Evolutionary conservation across 2,797 vertebrate genomes (phyloP), one percentile per base, ranked within the genome.

Genomic region (Peromyscus eremicus): DNA sequence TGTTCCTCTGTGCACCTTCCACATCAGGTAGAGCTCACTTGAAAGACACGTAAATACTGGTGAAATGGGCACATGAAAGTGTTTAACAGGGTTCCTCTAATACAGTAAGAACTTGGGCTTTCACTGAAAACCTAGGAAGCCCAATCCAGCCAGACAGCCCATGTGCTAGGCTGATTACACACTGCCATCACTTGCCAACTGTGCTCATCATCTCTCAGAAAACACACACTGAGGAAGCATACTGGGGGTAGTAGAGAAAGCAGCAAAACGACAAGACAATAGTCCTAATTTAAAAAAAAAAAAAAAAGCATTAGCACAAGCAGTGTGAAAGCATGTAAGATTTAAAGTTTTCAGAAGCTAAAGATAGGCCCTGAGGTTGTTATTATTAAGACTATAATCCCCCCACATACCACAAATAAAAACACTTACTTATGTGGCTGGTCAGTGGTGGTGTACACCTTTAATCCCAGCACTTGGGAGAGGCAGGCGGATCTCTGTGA

Each of bases 91-190:
- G 87, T 29, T 71, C 55, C 29, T 92, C 49, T 76, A 87, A 94
- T 1, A 46, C 29, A 16, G 52, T 55, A 55, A 34, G 12, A 25
- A 79, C 76, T 83, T 91, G n/a, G 52, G 52, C n/a, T 70, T 23
- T 84, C 29, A 81, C 37, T 79, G 92, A 92, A 92, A 94, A 75
- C 37, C 57, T 73, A 95, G 40, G 57, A 94, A 87, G 43, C 52
- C 81, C 82, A 94, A 34, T 3, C 19, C 27, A 19, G 43, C 17
- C 76, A 93, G 84, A 77, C 13, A 84, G 16, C 13, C 55, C 27
- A 32, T 2, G 3, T 43, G 32, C 16, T 62, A 17, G 57, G 11
- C 27, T 79, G 71, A 79, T 43, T 5, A 64, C 62, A 71, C 75
- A 34, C 64, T 64, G 86, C 32, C 12, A 62, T 49, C 29, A 83